Base-by-base conservation (phyloP, 1,140 invertebrate species). In the Odontomachus brunneus region DNA sequence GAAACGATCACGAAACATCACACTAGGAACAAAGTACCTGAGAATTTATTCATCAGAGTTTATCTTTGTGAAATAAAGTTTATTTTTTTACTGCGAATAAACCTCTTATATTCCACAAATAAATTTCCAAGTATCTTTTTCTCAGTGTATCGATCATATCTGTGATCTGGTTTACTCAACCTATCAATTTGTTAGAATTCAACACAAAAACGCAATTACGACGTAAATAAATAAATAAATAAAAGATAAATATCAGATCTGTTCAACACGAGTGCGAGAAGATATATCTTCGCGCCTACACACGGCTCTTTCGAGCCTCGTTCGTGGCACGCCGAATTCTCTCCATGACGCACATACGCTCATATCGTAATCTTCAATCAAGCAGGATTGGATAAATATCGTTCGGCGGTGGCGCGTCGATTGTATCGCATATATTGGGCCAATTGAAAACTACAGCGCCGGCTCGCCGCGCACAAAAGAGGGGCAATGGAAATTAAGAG, bases 401-500 rank as follows among this genome's bases (percentile, higher is more conserved):
- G 15, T 29, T 74, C 19, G 57, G 38, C 33, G 15, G 11, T 66
- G 29, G n/a, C 12, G 11, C 29, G 22, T 44, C 22, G 33, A 71
- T 78, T 78, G 44, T 69, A 57, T 69, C 65, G 14, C 9, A 29
- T 11, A 44, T 44, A 44, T 29, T 3, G 75, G n/a, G 22, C 19
- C 51, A 80, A 80, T 71, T 71, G 75, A 48, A 71, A 80, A 69
- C 57, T 49, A 11, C 22, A 24, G n/a, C 26, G 33, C 3, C 26
- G 2, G 14, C 11, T 19, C 38, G 33, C 5, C n/a, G 24, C 4
- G n/a, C 26, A 71, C 24, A 69, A 78, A 44, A 11, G 3, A 44
- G 38, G 22, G 69, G 51, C 65, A 71, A 80, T 26, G 51, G 9
- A 59, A 80, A 80, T 57, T 80, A 80, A 71, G 33, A 29, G 33